Evolutionary conservation across 1,140 invertebrate species (phyloP).

Genomic region (Temnothorax curvispinosus): DNA sequence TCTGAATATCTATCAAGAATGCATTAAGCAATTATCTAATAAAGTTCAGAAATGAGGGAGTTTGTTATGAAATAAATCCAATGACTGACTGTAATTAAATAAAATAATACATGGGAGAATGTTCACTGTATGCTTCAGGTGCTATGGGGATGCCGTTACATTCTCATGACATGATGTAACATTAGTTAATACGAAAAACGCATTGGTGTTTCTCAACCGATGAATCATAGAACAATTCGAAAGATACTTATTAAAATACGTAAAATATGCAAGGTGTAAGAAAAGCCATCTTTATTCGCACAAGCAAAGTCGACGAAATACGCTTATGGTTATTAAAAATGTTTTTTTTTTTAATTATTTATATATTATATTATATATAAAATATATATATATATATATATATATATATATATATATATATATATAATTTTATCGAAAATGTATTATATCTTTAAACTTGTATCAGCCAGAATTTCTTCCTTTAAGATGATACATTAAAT

Average conservation of each 20-base stretch:
- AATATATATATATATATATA: neutral
- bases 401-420: neutral
- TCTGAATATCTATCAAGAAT: slow-evolving; percentile 70
- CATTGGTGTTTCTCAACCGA: slow-evolving; percentile 78
- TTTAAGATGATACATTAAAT: slow-evolving; percentile 27
- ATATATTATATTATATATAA: no score
- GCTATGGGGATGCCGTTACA: slow-evolving; percentile 76
- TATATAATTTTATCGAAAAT: slow-evolving; percentile 12
- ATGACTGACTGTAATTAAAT: slow-evolving; percentile 81
- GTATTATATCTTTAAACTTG: slow-evolving; percentile 47
- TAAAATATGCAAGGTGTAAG: slow-evolving; percentile 42
- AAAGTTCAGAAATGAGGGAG: slow-evolving; percentile 73
- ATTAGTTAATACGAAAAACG: slow-evolving; percentile 71
- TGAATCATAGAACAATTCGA: slow-evolving; percentile 50
- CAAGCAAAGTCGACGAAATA: slow-evolving; percentile 63
- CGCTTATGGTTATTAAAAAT: slow-evolving; percentile 45
- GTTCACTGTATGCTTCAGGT: slow-evolving; percentile 83
- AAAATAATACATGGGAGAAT: slow-evolving; percentile 80
- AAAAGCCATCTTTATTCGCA: slow-evolving; percentile 70
- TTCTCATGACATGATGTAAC: slow-evolving; percentile 75
- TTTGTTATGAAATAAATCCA: slow-evolving; percentile 82
- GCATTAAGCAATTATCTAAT: slow-evolving; percentile 70
- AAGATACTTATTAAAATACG: slow-evolving; percentile 42
- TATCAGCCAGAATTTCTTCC: slow-evolving; percentile 38
- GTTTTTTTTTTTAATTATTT: slow-evolving; percentile 31